Evolutionary conservation across 2,888 invertebrate species (phyloP).

Genomic region (Megaustenia siamemsis): DNA sequence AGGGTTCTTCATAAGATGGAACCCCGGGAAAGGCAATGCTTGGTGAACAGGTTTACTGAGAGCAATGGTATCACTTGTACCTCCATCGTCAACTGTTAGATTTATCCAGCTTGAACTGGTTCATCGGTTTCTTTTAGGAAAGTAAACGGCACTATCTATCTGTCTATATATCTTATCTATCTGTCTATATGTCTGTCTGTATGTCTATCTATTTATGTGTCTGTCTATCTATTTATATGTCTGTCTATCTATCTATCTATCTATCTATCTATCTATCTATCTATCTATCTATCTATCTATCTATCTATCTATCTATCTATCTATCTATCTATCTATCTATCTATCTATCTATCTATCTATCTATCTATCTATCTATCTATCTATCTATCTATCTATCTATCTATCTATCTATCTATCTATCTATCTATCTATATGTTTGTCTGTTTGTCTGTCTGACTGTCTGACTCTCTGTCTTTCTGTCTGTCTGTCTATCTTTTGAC

Average conservation of each 20-base stretch:
- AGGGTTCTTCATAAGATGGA: too few species aligned
- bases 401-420: too few species aligned
- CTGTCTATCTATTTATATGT: background rate
- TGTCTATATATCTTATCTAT: background rate
- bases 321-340: background rate
- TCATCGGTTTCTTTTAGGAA: too few species aligned
- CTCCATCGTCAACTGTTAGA: too few species aligned
- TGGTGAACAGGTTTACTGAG: too few species aligned
- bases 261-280: background rate
- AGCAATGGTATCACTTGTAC: too few species aligned
- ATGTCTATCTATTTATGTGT: background rate
- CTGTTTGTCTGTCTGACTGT: conserved; percentile 25
- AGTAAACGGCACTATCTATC: background rate
- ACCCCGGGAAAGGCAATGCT: too few species aligned
- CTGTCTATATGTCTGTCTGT: background rate
- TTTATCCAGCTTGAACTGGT: too few species aligned
- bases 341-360: too few species aligned
- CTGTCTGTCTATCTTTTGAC: background rate
- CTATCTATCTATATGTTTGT: background rate
- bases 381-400: background rate
- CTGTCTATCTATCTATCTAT: conserved; percentile 1
- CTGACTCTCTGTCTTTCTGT: conserved; percentile 6
- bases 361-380: background rate
- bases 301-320: background rate
- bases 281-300: background rate